Evolutionary conservation across 2,113 vertebrate genomes (phyloP), one percentile per base, ranked within the genome.

Genomic region (Psophia crepitans): DNA sequence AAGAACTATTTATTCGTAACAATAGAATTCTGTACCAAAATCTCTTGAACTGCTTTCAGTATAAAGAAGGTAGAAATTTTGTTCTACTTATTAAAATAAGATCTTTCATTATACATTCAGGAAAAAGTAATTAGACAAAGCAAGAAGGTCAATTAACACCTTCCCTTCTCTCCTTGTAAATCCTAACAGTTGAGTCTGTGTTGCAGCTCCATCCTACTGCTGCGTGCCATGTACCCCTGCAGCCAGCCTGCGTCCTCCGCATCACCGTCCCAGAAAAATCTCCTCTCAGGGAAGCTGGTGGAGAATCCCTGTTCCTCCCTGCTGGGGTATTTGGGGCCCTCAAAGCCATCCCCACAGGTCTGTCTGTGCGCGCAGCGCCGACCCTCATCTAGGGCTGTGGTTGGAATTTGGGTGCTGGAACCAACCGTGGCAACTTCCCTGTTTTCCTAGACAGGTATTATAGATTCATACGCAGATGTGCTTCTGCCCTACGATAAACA

Each of bases 161-260:
- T 76, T 70, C 26, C 26, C 66, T 53, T 35, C 39, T 79, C 66
- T 64, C 48, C 53, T 12, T 7, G 22, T 23, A 23, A 26, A 46
- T 6, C 33, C 12, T 14, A 15, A 18, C 2, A 23, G 32, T 57
- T 37, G 48, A 39, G 28, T 5, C 24, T 21, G 1, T 3, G n/a
- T 8, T 19, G 68, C 60, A 41, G 63, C 53, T 54, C 46, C 75
- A 32, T 17, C 44, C 75, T 37, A 3, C 27, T 8, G 58, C 51
- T 30, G 3, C 0, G 4, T 0, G 6, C 26, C 22, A 19, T 0
- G 8, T 4, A 7, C 4, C 26, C 27, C 54, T 15, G 27, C 32
- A 63, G 74, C 26, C 27, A 19, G 27, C 20, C 58, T 7, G 11
- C 0, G 1, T 22, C 78, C 78, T 51, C 54, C 39, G 46, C 22